Evolutionary conservation across 2,113 vertebrate species (phyloP), one percentile per base, ranked within the genome.

Genomic region (Notechis scutatus): DNA sequence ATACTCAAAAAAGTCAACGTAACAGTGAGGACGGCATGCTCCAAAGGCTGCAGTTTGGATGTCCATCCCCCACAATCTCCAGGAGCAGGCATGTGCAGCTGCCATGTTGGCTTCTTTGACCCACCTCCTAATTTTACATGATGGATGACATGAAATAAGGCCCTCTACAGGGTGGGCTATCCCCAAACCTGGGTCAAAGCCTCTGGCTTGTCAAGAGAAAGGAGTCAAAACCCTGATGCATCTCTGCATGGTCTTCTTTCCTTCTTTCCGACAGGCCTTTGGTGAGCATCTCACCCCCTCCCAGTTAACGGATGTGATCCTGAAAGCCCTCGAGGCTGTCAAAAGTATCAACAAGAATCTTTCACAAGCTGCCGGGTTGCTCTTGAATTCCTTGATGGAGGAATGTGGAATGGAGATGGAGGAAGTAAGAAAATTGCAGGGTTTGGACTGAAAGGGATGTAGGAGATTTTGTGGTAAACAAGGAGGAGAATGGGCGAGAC

Each of bases 371-470:
- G 91, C 91, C 91, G 20, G 57, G 0, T 0, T 54, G 0, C 47
- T 92, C 0, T 57, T 92, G 1, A 69, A 57, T 45, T 88, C 91
- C n/a, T 88, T 92, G 47, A 10, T 92, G 45, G 85, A 92, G 11
- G 91, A 92, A 39, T 92, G 91, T 1, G 91, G 91, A 0, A 69
- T 54, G 85, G 91, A 92, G 5, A 21, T 92, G 57, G 91, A 92
- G 3, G 57, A 88, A 5, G 91, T 92, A 88, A 92, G 91, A 39
- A 50, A 29, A 52, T 20, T 1, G 7, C 3, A 12, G 50, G 50
- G 11, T 52, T 52, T 52, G 50, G 50, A 39, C 34, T 23, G 14
- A 12, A 29, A 15, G 74, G 52, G 91, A 50, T 26, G 7, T 56
- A 39, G 42, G 18, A 24, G 34, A 21, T 34, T 7, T 61, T 64